A percentile compares a stretch with the other conserved stretches of the same genome.
These are phyloP conservation scores for Acropternis orthonyx DNA, from an alignment of 2,797 vertebrate genomes.

Conservation along the genomic window DNA sequence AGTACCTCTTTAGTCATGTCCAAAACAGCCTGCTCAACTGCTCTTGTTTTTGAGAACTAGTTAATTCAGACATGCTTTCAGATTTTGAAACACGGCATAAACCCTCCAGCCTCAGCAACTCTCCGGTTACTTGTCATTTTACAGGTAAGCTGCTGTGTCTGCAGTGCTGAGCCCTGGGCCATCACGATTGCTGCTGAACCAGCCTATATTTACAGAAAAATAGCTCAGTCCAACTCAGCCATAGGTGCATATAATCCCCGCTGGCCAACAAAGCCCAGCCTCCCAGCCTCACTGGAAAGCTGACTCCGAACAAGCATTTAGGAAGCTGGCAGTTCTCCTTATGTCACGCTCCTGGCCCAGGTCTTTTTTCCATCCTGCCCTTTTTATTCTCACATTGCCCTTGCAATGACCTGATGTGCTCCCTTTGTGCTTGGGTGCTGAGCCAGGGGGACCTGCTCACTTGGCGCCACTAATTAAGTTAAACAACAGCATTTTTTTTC, in stretches of 20 bases:
- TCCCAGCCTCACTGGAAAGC: not conserved
- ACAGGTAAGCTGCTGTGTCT: not conserved
- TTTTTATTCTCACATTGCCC: constrained; percentile 39
- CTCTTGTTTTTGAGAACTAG: not conserved
- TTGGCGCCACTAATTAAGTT: not conserved
- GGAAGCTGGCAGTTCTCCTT: constrained; percentile 51
- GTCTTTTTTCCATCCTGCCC: constrained; percentile 52
- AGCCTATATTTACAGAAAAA: not conserved
- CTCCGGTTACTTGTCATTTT: not conserved
- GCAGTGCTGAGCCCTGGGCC: not conserved
- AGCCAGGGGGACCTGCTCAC: constrained; percentile 40
- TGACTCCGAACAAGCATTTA: constrained; percentile 15
- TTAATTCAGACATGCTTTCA: not conserved
- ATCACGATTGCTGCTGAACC: not conserved
- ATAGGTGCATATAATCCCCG: not conserved
- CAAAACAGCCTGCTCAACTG: not conserved
- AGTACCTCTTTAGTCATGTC: not conserved
- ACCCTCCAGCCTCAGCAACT: not conserved
- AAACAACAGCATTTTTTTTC: constrained; percentile 15
- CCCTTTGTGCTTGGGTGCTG: constrained; percentile 32
- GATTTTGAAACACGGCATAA: not conserved
- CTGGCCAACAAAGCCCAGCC: not conserved
- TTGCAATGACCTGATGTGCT: constrained; percentile 26
- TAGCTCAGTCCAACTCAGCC: not conserved
- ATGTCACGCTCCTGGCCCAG: constrained; percentile 51